Evolutionary conservation across 2,113 vertebrate species (phyloP).

Genomic region (Rhinichthys klamathensis): DNA sequence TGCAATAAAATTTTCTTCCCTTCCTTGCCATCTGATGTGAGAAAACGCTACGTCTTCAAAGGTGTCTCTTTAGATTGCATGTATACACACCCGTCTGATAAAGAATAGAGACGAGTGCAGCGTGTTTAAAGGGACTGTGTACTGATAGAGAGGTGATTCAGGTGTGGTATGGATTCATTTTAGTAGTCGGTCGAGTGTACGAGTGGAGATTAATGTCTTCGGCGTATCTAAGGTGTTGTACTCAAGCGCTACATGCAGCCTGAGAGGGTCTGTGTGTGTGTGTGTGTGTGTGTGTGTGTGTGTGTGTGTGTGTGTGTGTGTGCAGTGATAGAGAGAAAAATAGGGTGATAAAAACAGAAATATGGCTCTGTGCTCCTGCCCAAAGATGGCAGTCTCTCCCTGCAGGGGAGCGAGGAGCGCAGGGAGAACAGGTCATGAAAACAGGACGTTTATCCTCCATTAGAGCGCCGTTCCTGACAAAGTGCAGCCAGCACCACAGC

Average conservation of each 20-base stretch:
- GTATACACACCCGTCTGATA: neutral
- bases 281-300: slow-evolving; percentile 16
- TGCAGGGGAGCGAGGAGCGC: slow-evolving; percentile 55
- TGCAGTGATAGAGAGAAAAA: neutral
- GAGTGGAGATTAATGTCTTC: slow-evolving; percentile 13
- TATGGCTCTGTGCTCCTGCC: slow-evolving; percentile 46
- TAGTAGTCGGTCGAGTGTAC: neutral
- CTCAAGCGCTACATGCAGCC: neutral
- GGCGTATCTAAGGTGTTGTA: neutral
- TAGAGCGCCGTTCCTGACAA: slow-evolving; percentile 62
- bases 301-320: slow-evolving; percentile 19
- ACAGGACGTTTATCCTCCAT: slow-evolving; percentile 61
- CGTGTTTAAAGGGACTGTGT: neutral
- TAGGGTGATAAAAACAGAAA: slow-evolving; percentile 18
- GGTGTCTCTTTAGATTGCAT: slow-evolving; percentile 13
- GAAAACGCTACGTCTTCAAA: neutral
- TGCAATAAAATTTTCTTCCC: neutral
- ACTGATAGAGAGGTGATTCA: neutral
- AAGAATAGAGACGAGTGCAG: neutral
- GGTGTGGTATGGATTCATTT: slow-evolving; percentile 24
- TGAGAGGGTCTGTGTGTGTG: neutral
- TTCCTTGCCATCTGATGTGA: neutral
- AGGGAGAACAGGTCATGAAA: slow-evolving; percentile 58
- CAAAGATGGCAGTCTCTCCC: slow-evolving; percentile 63
- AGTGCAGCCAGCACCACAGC: slow-evolving; percentile 57